Evolutionary conservation across 2,797 vertebrate genomes (phyloP), one percentile per base, ranked within the genome.

Genomic region (Silurus lanzhouensis): DNA sequence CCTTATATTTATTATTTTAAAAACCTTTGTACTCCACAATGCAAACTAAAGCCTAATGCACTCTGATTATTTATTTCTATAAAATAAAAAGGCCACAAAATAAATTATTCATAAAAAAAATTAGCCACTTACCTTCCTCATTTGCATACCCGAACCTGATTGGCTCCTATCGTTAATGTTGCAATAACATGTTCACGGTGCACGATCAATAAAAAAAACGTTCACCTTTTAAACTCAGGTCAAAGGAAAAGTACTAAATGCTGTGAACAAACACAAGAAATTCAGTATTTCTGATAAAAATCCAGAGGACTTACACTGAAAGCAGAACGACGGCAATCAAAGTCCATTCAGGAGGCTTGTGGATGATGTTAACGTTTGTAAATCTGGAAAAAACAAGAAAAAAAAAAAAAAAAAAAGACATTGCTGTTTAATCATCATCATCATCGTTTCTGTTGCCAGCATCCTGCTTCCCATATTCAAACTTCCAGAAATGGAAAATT

Each of bases 291-390:
- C 67, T 20, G 17, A 71, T 2, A 22, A 38, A 13, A 77, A 60
- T 1, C 13, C 20, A 64, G 7, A 79, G 22, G 57, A 95, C 95
- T 96, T 92, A 96, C 95, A 93, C 89, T 83, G 93, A 92, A 52
- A 96, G 93, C 25, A 96, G 91, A 71, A 95, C 89, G 6, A 95
- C 77, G 0, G 92, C 90, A n/a, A 96, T 91, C 85, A 96, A 87
- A 15, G 92, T 95, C 95, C 95, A 96, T 90, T 95, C 93, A 19
- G 94, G 93, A 88, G 88, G 87, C 91, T 92, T 95, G 90, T 95
- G 94, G 87, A 95, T 92, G 87, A 96, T 95, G 90, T 95, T 96
- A 57, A 85, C 92, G 88, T 91, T 96, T 84, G 92, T 94, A 81
- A 96, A 93, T 86, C 95, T 96, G 92, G 60, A 71, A 87, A 14